phyloP scores from a whole-genome alignment of 2,113 vertebrate genomes.

The Bucco capensis region DNA sequence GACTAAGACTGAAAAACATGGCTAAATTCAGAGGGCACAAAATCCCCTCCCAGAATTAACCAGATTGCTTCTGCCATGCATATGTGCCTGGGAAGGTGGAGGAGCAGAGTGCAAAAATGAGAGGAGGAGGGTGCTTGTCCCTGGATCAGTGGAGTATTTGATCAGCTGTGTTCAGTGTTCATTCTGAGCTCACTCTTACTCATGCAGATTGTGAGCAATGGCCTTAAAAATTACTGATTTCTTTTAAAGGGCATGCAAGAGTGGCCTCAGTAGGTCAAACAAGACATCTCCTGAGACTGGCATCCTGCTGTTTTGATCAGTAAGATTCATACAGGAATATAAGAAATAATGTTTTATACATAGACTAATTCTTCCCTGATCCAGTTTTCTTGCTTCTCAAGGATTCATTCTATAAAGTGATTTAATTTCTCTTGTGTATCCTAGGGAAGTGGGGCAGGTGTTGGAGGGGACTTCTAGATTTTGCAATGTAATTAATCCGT shows the following conservation, averaged over 20 bases:
- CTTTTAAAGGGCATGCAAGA: not conserved
- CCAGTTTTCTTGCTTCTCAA: conserved; percentile 1
- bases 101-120: not conserved
- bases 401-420: not conserved
- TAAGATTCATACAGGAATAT: not conserved
- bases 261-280: not conserved
- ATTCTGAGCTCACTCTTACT: not conserved
- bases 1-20: not conserved
- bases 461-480: not conserved
- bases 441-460: not conserved
- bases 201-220: not conserved
- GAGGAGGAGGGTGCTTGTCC: not conserved
- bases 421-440: not conserved
- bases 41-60: not conserved
- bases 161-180: not conserved
- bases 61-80: not conserved
- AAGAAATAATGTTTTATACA: not conserved
- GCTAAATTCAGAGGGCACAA: not conserved
- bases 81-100: not conserved
- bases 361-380: conserved; percentile 9
- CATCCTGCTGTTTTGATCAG: not conserved
- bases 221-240: not conserved
- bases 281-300: not conserved
- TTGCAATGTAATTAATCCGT: conserved; percentile 28
- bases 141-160: conserved; percentile 30